Evolutionary conservation across 2,113 vertebrate genomes (phyloP).

Genomic region (Progne subis): DNA sequence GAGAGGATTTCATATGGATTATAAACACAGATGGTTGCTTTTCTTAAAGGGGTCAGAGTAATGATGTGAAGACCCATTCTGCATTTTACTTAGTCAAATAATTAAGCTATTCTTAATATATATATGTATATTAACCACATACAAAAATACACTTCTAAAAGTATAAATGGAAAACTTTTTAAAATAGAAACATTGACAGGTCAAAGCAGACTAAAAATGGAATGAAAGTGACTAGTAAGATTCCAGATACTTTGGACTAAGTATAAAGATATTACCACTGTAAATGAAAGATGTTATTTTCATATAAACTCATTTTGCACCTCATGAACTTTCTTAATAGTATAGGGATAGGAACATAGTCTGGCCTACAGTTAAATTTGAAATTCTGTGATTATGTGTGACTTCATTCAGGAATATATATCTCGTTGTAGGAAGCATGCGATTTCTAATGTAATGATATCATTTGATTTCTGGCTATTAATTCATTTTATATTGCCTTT

Average conservation of each 20-base stretch:
- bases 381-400: not conserved
- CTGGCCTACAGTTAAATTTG: not conserved
- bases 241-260: not conserved
- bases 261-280: not conserved
- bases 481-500: not conserved
- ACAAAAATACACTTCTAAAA: not conserved
- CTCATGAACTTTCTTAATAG: not conserved
- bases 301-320: not conserved
- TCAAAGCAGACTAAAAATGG: slow-evolving; percentile 1
- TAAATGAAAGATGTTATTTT: not conserved
- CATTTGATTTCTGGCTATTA: not conserved
- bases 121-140: not conserved
- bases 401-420: not conserved
- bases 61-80: not conserved
- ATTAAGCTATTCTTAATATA: not conserved
- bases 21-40: not conserved
- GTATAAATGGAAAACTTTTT: not conserved
- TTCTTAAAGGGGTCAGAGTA: not conserved
- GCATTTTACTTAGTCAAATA: not conserved
- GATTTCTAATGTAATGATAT: not conserved
- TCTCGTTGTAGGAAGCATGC: not conserved
- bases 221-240: not conserved
- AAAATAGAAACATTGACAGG: not conserved
- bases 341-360: not conserved
- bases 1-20: not conserved